Base-by-base conservation (phyloP, 2,888 invertebrate genomes). In the Chrysolina haemoptera region DNA sequence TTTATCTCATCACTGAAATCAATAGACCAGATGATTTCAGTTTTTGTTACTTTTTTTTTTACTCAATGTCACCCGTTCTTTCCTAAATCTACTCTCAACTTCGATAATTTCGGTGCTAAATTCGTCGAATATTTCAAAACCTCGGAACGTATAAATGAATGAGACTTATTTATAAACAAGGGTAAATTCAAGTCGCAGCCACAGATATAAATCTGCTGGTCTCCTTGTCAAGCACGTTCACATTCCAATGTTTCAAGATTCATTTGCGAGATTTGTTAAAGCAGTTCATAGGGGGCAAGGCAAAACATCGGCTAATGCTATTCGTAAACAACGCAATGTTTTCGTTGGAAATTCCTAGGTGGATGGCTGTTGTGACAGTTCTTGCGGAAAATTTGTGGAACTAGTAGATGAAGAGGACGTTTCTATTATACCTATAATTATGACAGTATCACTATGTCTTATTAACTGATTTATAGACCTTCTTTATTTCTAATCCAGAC, bases 101-200 rank as follows among this genome's bases (percentile, higher is more conserved):
- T n/a, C 27, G n/a, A 43, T 43, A 9, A 40, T 27, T 27, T 6
- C 22, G 50, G 16, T 66, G 46, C 20, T 41, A 46, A 22, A 65
- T 65, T 46, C 46, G 16, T 22, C 11, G 65, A 46, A 65, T 65
- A 50, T 27, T 35, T 48, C 35, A 50, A 35, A 27, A 35, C 50
- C 27, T 1, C 50, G 10, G 16, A 27, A 14, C 40, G 16, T 46
- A 27, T 12, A 18, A 43, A 48, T 67, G 70, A 70, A 71, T 68
- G 59, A 62, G 48, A 55, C 64, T 74, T 71, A 71, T 74, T 74
- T 74, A 71, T 74, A 74, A 71, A 74, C 71, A 71, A 68, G 71
- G 71, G 74, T 74, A 68, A 74, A 74, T 73, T 70, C 70, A 22
- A 67, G 63, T 70, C 70, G 35, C 63, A 67, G 68, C 35, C 74